These are phyloP conservation scores for Elegia similella DNA, from an alignment of 2,888 invertebrate species.

Conservation along the genomic window DNA sequence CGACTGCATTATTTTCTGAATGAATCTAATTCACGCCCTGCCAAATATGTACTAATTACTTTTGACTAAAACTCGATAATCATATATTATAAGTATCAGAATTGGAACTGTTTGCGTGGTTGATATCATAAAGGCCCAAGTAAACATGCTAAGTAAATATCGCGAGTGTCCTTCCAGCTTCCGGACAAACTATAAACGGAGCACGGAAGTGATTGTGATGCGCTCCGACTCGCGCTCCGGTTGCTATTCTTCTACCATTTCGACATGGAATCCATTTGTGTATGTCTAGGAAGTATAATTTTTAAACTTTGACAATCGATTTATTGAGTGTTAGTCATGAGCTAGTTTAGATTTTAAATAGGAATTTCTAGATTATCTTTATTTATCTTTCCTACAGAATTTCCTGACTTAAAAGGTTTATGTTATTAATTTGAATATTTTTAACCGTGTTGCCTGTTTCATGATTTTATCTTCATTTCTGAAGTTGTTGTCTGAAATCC, in stretches of 20 bases:
- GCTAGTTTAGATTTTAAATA: no score
- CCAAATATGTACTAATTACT: not conserved
- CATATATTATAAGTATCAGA: not conserved
- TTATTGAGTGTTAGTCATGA: no score
- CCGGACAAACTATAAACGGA: conserved; percentile 72
- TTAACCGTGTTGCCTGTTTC: no score
- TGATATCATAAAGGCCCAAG: conserved; percentile 44
- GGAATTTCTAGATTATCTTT: no score
- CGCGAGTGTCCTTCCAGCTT: conserved; percentile 58
- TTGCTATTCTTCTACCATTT: conserved; percentile 36
- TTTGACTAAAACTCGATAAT: not conserved
- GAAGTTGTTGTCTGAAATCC: no score
- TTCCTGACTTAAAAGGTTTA: no score
- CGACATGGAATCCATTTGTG: conserved; percentile 18
- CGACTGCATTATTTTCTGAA: not conserved
- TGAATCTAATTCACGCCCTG: not conserved
- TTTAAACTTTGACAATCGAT: not conserved
- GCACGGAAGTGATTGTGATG: conserved; percentile 55
- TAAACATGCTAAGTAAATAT: conserved; percentile 50
- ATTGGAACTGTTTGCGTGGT: conserved; percentile 25
- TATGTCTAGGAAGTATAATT: no score
- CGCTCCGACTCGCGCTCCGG: conserved; percentile 39
- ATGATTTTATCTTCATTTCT: no score
- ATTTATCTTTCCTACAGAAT: no score
- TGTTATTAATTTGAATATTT: no score